A percentile compares a stretch with the other conserved stretches of the same genome.
Evolutionary conservation across 2,113 vertebrate species (phyloP).

Genomic region (Phoxinus phoxinus): DNA sequence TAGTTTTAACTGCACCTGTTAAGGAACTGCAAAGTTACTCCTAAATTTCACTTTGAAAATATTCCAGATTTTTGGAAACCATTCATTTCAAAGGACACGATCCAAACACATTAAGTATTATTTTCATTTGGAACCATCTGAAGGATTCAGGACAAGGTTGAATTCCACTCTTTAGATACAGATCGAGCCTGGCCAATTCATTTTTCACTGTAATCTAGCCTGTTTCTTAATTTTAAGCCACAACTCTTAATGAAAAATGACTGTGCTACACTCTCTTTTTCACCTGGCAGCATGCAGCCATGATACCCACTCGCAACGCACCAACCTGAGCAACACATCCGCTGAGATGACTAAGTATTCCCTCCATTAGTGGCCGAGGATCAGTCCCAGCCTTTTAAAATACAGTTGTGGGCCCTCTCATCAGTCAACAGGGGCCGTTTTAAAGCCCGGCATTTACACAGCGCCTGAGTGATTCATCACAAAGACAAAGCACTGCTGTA

Average conservation of each 20-base stretch:
- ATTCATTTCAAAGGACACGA: not conserved
- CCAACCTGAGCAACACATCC: conserved; percentile 29
- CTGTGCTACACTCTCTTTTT: conserved; percentile 47
- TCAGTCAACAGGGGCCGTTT: conserved; percentile 46
- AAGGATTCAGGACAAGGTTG: conserved; percentile 16
- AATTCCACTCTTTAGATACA: conserved; percentile 31
- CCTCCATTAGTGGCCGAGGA: conserved; percentile 40
- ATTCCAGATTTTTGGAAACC: conserved; percentile 6
- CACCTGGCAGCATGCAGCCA: conserved; percentile 37
- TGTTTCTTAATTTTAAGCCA: conserved; percentile 44
- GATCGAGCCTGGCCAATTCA: not conserved
- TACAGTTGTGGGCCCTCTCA: conserved; percentile 51
- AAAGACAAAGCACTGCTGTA: conserved; percentile 54
- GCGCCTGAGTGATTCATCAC: conserved; percentile 51
- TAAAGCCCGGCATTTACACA: conserved; percentile 50
- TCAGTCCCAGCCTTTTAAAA: conserved; percentile 50
- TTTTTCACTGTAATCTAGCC: conserved; percentile 42
- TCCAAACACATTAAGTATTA: not conserved
- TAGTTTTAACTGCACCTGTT: not conserved
- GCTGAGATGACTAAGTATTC: conserved; percentile 45
- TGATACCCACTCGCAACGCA: conserved; percentile 31
- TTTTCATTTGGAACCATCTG: not conserved
- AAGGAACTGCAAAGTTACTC: not conserved
- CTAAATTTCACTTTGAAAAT: not conserved
- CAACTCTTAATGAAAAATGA: conserved; percentile 37